A percentile compares a stretch with the other conserved stretches of the same genome.
phyloP scores from a whole-genome alignment of 2,113 vertebrate species.

The Tachuris rubrigastra region DNA sequence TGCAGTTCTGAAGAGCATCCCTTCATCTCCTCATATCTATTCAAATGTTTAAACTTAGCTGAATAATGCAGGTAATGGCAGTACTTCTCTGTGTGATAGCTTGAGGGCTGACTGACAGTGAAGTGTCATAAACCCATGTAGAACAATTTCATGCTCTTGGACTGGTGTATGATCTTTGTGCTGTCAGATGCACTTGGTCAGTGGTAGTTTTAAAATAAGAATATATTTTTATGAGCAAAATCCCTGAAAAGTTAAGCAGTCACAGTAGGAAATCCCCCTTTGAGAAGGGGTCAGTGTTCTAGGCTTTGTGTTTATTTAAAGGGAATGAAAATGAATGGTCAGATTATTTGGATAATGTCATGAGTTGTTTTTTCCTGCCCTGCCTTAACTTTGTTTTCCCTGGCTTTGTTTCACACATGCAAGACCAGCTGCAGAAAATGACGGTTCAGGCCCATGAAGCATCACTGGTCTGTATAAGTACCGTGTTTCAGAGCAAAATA shows the following conservation, averaged over 20 bases:
- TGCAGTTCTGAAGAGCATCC: background rate
- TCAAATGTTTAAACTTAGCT: background rate
- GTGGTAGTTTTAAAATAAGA: background rate
- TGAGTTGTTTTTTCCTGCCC: background rate
- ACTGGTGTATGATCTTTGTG: background rate
- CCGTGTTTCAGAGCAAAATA: background rate
- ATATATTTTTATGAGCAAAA: conserved; percentile 20
- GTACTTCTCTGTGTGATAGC: background rate
- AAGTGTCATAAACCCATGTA: background rate
- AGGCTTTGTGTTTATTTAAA: background rate
- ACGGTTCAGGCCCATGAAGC: background rate
- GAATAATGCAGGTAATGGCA: background rate
- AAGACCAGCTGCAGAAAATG: background rate
- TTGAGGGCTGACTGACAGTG: background rate
- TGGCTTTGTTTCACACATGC: background rate
- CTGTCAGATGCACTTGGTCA: background rate
- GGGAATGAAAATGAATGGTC: background rate
- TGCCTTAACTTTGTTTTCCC: background rate
- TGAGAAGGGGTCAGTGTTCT: background rate
- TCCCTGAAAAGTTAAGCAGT: conserved; percentile 34
- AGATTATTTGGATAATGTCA: background rate
- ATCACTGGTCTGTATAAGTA: background rate
- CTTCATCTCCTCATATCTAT: background rate
- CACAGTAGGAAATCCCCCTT: background rate
- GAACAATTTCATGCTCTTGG: background rate